phyloP scores from a whole-genome alignment of 2,888 invertebrate genomes.

The Clivina fossor region DNA sequence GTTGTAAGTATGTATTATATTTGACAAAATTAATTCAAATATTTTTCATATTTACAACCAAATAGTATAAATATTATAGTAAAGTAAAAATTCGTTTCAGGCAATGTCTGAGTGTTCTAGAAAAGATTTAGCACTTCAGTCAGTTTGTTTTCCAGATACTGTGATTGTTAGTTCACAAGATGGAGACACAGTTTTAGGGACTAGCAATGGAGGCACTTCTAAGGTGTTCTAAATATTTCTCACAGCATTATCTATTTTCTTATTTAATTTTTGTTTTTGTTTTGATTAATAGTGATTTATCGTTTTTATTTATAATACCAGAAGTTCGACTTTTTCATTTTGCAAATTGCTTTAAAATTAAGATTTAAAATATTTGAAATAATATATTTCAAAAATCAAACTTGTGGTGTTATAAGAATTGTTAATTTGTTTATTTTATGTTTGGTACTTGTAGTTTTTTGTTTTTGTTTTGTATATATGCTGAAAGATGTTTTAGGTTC shows the following conservation, averaged over 20 bases:
- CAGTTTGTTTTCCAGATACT: slow-evolving; percentile 54
- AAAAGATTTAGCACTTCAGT: slow-evolving; percentile 56
- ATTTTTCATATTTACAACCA: background rate
- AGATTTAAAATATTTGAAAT: no score
- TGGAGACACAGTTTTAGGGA: slow-evolving; percentile 48
- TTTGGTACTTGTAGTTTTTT: no score
- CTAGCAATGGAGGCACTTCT: slow-evolving; percentile 31
- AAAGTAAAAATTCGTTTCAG: slow-evolving; percentile 44
- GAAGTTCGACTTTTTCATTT: slow-evolving; percentile 38
- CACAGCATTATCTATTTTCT: slow-evolving; percentile 9
- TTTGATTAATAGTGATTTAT: no score
- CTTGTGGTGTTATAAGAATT: no score
- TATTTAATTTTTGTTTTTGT: slow-evolving; percentile 1
- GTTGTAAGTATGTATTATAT: no score
- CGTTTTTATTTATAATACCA: slow-evolving; percentile 45
- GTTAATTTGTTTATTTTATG: no score
- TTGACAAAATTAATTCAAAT: slow-evolving; percentile 10
- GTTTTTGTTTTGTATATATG: no score
- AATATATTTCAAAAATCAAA: no score
- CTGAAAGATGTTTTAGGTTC: no score
- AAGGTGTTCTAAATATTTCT: slow-evolving; percentile 28
- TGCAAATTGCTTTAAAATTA: no score
- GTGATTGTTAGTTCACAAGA: slow-evolving; percentile 52
- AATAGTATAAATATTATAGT: background rate
- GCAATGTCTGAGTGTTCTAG: slow-evolving; percentile 62